These are phyloP conservation scores for Hylomyscus alleni DNA, from an alignment of 2,797 vertebrate genomes.

Conservation along the genomic window DNA sequence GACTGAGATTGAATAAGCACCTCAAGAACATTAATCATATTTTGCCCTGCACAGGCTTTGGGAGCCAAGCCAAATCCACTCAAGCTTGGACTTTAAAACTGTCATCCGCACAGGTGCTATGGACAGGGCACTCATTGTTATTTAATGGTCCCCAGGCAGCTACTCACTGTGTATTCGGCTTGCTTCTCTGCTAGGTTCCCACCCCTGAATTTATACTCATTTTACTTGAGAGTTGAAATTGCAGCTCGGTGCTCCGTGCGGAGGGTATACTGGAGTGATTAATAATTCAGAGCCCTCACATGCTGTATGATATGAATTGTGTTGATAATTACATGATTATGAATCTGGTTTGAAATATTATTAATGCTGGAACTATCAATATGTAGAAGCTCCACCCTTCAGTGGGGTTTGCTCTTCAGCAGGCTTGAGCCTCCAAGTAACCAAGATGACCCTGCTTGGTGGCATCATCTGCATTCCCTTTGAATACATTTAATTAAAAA, in stretches of 20 bases:
- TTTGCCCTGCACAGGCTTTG: not conserved
- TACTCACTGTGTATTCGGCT: rapidly evolving
- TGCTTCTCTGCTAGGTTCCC: not conserved
- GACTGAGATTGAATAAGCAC: not conserved
- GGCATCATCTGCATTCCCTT: conserved; percentile 86
- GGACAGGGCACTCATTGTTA: not conserved
- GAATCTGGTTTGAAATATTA: conserved; percentile 80
- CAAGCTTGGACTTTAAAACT: not conserved
- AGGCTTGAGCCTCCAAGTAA: conserved; percentile 78
- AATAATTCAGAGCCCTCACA: conserved; percentile 44
- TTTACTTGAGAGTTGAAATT: conserved; percentile 73
- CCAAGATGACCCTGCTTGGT: conserved; percentile 81
- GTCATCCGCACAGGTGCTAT: not conserved
- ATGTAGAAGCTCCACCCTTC: conserved; percentile 76
- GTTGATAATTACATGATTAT: conserved; percentile 82
- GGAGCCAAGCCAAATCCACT: conserved; percentile 42
- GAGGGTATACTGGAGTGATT: conserved; percentile 66
- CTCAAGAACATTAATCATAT: conserved; percentile 9
- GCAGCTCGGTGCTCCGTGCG: not conserved
- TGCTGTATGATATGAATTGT: conserved; percentile 63
- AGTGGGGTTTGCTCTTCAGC: conserved; percentile 76
- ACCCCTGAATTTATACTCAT: not conserved
- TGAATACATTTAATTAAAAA: conserved; percentile 87
- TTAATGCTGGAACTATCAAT: conserved; percentile 75
- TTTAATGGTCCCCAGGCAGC: conserved; percentile 58